Percentiles rank a stretch among this genome's conserved stretches.
Evolutionary conservation across 2,888 invertebrate genomes (phyloP).

Genomic region (Heterodera filipjevi): DNA sequence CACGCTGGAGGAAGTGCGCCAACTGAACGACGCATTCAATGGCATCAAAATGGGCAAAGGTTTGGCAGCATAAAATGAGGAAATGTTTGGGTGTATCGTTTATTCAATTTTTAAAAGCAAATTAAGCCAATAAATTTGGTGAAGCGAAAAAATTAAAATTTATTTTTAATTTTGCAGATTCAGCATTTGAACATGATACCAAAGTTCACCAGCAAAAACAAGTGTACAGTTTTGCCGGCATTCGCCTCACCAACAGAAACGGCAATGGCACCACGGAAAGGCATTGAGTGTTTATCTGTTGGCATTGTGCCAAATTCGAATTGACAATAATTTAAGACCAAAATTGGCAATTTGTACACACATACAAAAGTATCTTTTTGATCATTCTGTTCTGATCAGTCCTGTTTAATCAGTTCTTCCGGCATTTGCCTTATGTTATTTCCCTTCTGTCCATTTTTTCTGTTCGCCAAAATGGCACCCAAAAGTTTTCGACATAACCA

Average conservation of each 20-base stretch:
- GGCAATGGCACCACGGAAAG: not conserved
- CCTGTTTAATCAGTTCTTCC: not conserved
- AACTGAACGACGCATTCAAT: slow-evolving; percentile 24
- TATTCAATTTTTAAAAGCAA: too few relatives aligned
- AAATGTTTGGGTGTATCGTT: too few relatives aligned
- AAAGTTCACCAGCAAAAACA: not conserved
- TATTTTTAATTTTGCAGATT: not conserved
- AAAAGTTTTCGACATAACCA: not conserved
- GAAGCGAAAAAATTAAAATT: not conserved
- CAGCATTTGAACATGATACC: not conserved
- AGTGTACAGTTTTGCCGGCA: slow-evolving; percentile 9
- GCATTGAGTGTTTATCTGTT: too few relatives aligned
- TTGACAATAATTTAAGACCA: not conserved
- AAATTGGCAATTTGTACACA: too few relatives aligned
- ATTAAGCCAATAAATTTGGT: not conserved
- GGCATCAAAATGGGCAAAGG: not conserved
- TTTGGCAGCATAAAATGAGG: not conserved
- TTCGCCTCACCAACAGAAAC: not conserved
- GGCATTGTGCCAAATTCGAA: too few relatives aligned
- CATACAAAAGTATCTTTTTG: not conserved
- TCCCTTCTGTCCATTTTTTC: not conserved
- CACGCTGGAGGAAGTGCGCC: slow-evolving; percentile 13
- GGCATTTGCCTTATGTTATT: not conserved
- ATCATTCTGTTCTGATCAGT: not conserved
- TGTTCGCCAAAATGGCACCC: not conserved